These are phyloP conservation scores for Apamea monoglypha DNA, from an alignment of 2,888 invertebrate genomes.

Conservation along the genomic window DNA sequence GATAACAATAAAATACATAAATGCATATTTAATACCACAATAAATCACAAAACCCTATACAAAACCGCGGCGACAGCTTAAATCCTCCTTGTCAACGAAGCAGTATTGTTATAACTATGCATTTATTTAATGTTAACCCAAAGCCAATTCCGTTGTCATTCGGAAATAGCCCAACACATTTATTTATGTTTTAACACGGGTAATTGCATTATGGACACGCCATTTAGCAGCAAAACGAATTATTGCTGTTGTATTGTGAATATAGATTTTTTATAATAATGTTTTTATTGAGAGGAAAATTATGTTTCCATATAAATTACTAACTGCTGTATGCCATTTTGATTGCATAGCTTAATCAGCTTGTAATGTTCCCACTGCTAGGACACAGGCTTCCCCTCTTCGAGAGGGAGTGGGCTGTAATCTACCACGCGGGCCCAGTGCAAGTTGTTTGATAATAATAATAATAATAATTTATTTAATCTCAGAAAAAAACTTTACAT, in stretches of 20 bases:
- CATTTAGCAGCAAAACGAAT: conserved; percentile 59
- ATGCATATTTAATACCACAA: neutral
- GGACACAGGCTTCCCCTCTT: no score
- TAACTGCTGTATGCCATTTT: neutral
- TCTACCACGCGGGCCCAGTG: no score
- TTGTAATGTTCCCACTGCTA: no score
- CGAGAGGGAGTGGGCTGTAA: no score
- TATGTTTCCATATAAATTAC: neutral
- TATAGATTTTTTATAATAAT: conserved; percentile 27
- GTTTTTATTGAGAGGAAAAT: neutral
- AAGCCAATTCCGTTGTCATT: conserved; percentile 38
- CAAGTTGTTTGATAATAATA: no score
- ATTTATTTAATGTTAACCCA: conserved; percentile 31
- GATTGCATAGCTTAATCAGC: no score
- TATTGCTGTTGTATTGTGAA: conserved; percentile 31
- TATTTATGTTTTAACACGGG: conserved; percentile 66
- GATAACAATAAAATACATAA: neutral
- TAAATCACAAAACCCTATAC: conserved; percentile 4
- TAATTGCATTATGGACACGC: conserved; percentile 70
- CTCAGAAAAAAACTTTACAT: no score
- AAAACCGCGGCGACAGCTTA: neutral
- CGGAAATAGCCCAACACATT: conserved; percentile 42
- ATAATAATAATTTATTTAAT: no score
- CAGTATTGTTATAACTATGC: conserved; percentile 23
- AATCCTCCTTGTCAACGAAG: conserved; percentile 46